Evolutionary conservation across 2,888 invertebrate species (phyloP).

Genomic region (Megalurothrips usitatus): DNA sequence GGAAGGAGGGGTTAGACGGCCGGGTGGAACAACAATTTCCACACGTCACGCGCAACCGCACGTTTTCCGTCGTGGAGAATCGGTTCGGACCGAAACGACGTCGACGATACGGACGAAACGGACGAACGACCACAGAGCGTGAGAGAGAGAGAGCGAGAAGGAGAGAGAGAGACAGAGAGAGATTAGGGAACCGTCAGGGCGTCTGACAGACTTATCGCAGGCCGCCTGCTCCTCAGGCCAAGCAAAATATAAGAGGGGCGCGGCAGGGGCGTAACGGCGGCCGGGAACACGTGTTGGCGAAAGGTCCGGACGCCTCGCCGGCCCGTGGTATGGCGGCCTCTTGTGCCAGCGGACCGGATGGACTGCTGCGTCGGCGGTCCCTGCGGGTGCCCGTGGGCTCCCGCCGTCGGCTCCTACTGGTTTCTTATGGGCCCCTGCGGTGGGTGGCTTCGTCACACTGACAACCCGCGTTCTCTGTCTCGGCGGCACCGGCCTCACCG

Average conservation of each 20-base stretch:
- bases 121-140: too few relatives aligned
- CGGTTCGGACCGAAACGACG: not conserved
- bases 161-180: not conserved
- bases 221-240: not conserved
- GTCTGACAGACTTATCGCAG: not conserved
- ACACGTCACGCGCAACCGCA: not conserved
- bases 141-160: too few relatives aligned
- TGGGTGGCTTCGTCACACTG: too few relatives aligned
- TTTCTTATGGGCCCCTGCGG: too few relatives aligned
- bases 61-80: slow-evolving; percentile 13
- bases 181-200: not conserved
- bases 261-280: not conserved
- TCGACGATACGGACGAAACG: too few relatives aligned
- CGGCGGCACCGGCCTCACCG: too few relatives aligned
- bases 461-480: too few relatives aligned
- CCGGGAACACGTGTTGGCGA: not conserved
- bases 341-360: not conserved
- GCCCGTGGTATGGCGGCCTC: too few relatives aligned
- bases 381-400: too few relatives aligned
- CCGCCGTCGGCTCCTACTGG: too few relatives aligned
- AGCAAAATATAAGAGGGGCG: not conserved
- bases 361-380: too few relatives aligned
- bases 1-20: not conserved
- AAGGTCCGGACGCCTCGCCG: too few relatives aligned
- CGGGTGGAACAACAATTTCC: not conserved